These are phyloP conservation scores for Neodontobutis hainanensis DNA, from an alignment of 2,113 vertebrate species.

Conservation along the genomic window DNA sequence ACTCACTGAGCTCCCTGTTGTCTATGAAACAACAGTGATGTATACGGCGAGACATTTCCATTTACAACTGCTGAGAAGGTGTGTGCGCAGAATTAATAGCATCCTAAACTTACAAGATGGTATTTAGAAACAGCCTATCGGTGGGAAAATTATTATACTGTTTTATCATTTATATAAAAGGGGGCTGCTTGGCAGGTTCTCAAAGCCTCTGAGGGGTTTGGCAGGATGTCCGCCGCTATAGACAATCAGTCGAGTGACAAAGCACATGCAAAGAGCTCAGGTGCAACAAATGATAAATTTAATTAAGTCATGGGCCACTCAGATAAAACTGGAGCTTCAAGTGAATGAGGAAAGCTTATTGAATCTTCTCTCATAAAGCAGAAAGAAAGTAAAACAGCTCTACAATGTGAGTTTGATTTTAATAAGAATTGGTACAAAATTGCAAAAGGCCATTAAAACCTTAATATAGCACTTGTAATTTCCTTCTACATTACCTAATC, in stretches of 20 bases:
- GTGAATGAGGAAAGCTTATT: not conserved
- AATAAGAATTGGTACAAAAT: slow-evolving; percentile 1
- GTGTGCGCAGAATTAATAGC: slow-evolving; percentile 6
- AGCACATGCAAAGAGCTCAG: slow-evolving; percentile 15
- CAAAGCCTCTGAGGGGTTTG: not conserved
- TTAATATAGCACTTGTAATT: not conserved
- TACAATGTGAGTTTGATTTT: slow-evolving; percentile 1
- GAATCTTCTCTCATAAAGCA: not conserved
- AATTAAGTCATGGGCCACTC: slow-evolving; percentile 17
- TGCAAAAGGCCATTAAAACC: not conserved
- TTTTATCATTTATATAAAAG: not conserved
- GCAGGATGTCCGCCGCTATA: slow-evolving; percentile 3
- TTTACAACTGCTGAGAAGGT: not conserved
- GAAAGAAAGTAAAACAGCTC: not conserved
- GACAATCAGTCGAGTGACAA: slow-evolving; percentile 9
- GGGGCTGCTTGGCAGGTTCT: no score
- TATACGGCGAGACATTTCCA: not conserved
- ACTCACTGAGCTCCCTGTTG: not conserved
- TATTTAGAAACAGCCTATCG: not conserved
- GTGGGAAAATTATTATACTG: no score
- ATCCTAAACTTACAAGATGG: not conserved
- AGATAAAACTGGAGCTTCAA: not conserved
- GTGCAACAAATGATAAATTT: slow-evolving; percentile 15
- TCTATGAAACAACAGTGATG: not conserved
- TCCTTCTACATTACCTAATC: not conserved